Evolutionary conservation across 2,797 vertebrate genomes (phyloP).

Genomic region (Phalloptychus januarius): DNA sequence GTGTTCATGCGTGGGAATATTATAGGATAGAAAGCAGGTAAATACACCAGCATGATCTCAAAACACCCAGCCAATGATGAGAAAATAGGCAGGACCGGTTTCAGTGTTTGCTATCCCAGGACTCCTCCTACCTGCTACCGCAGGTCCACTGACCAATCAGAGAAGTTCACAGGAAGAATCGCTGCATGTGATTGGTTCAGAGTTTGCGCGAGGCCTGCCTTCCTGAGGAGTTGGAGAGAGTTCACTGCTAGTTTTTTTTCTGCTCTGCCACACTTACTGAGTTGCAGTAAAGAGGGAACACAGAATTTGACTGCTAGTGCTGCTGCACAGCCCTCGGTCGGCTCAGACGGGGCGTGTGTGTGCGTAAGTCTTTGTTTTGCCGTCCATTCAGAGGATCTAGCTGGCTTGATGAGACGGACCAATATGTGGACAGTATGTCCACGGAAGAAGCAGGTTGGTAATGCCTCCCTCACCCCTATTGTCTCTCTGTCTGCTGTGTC

Average conservation of each 20-base stretch:
- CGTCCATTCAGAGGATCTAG: constrained; percentile 22
- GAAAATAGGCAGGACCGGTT: constrained; percentile 12
- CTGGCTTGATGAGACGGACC: constrained; percentile 32
- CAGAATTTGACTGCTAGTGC: constrained; percentile 3
- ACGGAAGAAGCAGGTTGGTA: constrained; percentile 76
- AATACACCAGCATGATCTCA: neutral
- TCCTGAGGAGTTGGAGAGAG: constrained; percentile 68
- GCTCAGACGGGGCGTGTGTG: neutral
- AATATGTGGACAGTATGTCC: constrained; percentile 70
- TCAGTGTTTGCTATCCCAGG: constrained; percentile 20
- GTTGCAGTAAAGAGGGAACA: constrained; percentile 26
- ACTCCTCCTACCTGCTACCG: constrained; percentile 47
- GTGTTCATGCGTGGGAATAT: neutral
- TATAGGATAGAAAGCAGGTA: neutral
- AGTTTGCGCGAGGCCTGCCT: constrained; percentile 57
- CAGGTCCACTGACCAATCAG: constrained; percentile 53
- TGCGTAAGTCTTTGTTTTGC: constrained; percentile 1
- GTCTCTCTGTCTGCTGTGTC: constrained; percentile 29
- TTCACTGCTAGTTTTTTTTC: constrained; percentile 53
- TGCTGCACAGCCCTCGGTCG: constrained; percentile 4
- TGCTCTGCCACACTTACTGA: constrained; percentile 29
- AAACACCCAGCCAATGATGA: constrained; percentile 6
- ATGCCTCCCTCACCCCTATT: constrained; percentile 29
- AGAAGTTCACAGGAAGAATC: constrained; percentile 18
- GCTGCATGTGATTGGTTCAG: constrained; percentile 63